Conservation (phyloP, 2,797 vertebrate species). For the Chrosomus eos region DNA sequence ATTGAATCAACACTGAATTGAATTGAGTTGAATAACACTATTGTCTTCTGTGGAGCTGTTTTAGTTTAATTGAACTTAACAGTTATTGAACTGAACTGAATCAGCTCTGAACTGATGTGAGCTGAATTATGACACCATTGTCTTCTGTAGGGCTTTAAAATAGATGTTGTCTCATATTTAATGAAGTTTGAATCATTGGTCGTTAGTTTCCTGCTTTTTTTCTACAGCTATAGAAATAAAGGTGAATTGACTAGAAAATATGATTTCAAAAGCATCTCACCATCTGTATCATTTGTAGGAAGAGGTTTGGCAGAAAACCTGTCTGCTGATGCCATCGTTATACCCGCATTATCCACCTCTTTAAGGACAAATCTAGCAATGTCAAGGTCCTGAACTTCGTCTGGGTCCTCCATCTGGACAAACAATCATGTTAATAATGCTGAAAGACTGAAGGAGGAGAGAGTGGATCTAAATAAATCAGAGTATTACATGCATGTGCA, state of each 20-base stretch:
- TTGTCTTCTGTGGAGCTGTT: neutral
- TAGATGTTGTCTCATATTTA: neutral
- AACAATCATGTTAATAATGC: neutral
- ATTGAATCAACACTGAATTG: too few species aligned
- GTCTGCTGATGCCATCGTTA: conserved; percentile 91
- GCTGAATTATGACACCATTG: too few species aligned
- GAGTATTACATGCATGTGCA: neutral
- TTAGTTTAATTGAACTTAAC: neutral
- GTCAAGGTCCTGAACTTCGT: conserved; percentile 89
- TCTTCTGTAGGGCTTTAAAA: neutral
- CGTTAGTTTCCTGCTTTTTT: neutral
- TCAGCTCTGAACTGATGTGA: too few species aligned
- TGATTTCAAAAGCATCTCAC: conserved; percentile 72
- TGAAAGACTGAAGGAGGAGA: neutral
- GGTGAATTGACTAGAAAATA: neutral
- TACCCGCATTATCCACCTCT: conserved; percentile 92
- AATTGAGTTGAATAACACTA: neutral
- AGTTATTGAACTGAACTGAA: too few species aligned
- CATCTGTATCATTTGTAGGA: conserved; percentile 74
- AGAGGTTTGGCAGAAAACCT: conserved; percentile 81
- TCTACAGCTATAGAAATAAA: neutral
- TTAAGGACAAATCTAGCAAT: conserved; percentile 89
- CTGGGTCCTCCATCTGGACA: conserved; percentile 72
- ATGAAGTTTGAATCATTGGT: neutral
- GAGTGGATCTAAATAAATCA: neutral